Conservation (phyloP, 2,113 vertebrate species). For the Syrmaticus mikado region DNA sequence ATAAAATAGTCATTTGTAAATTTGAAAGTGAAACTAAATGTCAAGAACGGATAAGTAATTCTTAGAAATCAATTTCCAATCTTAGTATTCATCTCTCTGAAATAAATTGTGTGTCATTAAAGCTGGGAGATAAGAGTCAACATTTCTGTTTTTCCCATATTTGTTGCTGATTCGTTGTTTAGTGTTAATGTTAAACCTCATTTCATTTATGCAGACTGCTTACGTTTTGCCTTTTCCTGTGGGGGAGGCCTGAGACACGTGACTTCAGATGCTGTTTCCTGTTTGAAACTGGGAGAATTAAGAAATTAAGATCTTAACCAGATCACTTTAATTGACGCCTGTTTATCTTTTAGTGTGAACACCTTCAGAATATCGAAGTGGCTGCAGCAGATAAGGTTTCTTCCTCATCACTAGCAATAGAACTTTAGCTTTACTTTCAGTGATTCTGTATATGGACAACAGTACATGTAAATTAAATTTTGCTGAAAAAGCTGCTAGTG, state of each 20-base stretch:
- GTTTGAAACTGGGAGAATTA: not conserved
- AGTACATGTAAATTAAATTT: not conserved
- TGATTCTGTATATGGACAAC: not conserved
- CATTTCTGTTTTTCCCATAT: slow-evolving; percentile 35
- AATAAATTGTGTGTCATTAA: slow-evolving; percentile 44
- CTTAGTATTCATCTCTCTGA: slow-evolving; percentile 35
- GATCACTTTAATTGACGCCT: not conserved
- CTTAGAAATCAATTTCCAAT: not conserved
- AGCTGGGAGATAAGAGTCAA: slow-evolving; percentile 46
- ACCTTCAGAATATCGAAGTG: not conserved
- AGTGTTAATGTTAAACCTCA: not conserved
- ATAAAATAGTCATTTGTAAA: slow-evolving; percentile 40
- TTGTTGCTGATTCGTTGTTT: slow-evolving; percentile 21
- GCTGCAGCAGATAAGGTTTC: not conserved
- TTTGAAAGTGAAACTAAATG: slow-evolving; percentile 9
- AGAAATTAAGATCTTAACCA: not conserved
- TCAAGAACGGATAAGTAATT: not conserved
- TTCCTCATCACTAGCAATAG: not conserved
- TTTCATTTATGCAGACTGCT: not conserved
- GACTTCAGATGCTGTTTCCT: not conserved
- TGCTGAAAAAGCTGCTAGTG: not conserved
- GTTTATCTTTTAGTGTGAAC: not conserved
- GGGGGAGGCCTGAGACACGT: not conserved
- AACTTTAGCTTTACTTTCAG: not conserved
- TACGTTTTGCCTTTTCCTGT: not conserved